Conservation (phyloP, 2,797 vertebrate species). For the Potorous gilbertii region DNA sequence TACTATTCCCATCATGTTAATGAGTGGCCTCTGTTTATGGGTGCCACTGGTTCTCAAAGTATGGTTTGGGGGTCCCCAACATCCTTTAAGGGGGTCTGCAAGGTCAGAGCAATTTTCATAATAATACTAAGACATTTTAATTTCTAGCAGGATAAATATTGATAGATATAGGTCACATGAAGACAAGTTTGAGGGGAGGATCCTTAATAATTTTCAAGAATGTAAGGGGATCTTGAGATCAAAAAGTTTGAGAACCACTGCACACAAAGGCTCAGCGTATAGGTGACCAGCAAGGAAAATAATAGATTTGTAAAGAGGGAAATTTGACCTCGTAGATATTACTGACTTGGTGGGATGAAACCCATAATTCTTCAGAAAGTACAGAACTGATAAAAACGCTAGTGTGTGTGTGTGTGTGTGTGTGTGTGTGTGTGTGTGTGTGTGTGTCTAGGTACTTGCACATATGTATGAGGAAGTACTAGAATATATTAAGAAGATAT, state of each 20-base stretch:
- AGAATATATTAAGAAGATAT: not conserved
- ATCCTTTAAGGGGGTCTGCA: not conserved
- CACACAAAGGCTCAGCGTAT: not conserved
- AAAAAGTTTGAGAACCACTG: not conserved
- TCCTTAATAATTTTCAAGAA: not conserved
- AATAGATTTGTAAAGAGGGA: not conserved
- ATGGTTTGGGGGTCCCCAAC: not conserved
- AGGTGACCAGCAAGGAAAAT: not conserved
- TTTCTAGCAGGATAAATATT: not conserved
- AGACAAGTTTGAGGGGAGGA: not conserved
- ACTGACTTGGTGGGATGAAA: not conserved
- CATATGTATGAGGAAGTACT: not conserved
- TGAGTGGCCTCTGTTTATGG: not conserved
- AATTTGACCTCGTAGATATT: not conserved
- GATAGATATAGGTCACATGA: not conserved
- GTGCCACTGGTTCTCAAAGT: not conserved
- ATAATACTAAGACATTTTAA: not conserved
- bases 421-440: not conserved
- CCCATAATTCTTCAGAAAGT: not conserved
- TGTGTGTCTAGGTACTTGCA: no score
- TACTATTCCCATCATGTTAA: not conserved
- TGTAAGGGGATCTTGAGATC: not conserved
- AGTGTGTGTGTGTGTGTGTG: not conserved
- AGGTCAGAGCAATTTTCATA: not conserved
- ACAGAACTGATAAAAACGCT: not conserved